A percentile compares a stretch with the other conserved stretches of the same genome.
phyloP scores from a whole-genome alignment of 2,797 vertebrate species.

The Cynodonichthys magdalenae region DNA sequence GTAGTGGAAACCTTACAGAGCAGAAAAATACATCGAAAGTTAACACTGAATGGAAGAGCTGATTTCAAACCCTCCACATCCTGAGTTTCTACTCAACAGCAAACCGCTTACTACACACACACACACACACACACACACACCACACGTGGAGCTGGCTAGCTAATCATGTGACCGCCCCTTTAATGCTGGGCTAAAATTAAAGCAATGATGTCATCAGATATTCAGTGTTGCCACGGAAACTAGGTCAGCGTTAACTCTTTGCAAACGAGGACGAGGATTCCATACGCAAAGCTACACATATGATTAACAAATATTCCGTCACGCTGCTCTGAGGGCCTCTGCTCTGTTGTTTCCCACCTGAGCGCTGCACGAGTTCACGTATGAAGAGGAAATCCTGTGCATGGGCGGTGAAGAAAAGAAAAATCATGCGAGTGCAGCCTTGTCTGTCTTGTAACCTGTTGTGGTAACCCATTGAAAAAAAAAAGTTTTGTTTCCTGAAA shows the following conservation, averaged over 20 bases:
- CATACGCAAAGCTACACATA: constrained; percentile 43
- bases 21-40: constrained; percentile 49
- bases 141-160: constrained; percentile 25
- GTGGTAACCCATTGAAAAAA: constrained; percentile 33
- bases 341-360: constrained; percentile 31
- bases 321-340: constrained; percentile 18
- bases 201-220: constrained; percentile 79
- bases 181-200: constrained; percentile 78
- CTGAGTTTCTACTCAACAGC: constrained; percentile 50
- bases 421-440: constrained; percentile 21
- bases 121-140: constrained; percentile 14
- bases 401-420: constrained; percentile 30
- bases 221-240: constrained; percentile 82
- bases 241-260: constrained; percentile 82
- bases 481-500: constrained; percentile 46
- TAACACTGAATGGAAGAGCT: constrained; percentile 61
- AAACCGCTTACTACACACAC: constrained; percentile 48
- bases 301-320: constrained; percentile 55
- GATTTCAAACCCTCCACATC: constrained; percentile 78
- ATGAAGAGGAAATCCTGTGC: constrained; percentile 68
- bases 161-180: constrained; percentile 68
- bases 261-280: constrained; percentile 63
- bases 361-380: constrained; percentile 18
- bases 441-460: constrained; percentile 41
- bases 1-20: constrained; percentile 58